These are phyloP conservation scores for Monopterus albus DNA, from an alignment of 2,113 vertebrate genomes.

Conservation along the genomic window DNA sequence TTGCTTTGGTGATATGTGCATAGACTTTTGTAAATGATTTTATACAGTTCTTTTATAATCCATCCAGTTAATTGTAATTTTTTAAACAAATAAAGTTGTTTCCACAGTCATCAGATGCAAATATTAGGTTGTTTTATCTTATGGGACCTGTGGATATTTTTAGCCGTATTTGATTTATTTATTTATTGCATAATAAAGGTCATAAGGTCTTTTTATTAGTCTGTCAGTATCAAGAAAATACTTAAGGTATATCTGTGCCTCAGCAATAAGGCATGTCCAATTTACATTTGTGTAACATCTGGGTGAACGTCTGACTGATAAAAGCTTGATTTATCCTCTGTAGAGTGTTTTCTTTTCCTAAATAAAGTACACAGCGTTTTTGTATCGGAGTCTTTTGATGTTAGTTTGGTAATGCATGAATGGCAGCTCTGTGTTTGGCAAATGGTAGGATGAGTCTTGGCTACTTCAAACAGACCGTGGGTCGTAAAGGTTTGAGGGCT, in stretches of 20 bases:
- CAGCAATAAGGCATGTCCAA: neutral
- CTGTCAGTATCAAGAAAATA: neutral
- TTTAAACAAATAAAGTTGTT: too few species aligned
- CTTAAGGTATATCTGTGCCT: neutral
- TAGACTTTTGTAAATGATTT: neutral
- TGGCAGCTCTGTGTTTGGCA: conserved; percentile 58
- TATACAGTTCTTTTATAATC: neutral
- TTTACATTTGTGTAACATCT: neutral
- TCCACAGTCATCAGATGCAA: too few species aligned
- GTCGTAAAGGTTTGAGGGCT: conserved; percentile 76
- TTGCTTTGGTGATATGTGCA: too few species aligned
- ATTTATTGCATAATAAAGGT: too few species aligned
- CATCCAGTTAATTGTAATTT: neutral
- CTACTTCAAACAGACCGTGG: conserved; percentile 76
- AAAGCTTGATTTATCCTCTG: neutral
- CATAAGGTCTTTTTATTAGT: too few species aligned
- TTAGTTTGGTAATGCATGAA: conserved; percentile 19
- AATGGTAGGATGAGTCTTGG: conserved; percentile 65
- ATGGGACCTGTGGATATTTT: neutral
- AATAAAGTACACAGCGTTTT: neutral
- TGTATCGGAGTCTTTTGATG: conserved; percentile 4
- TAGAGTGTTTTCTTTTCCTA: neutral
- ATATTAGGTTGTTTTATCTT: neutral
- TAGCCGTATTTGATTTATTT: too few species aligned
- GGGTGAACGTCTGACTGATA: neutral